Conservation (phyloP, 1,140 invertebrate genomes). For the Diorhabda carinulata region DNA sequence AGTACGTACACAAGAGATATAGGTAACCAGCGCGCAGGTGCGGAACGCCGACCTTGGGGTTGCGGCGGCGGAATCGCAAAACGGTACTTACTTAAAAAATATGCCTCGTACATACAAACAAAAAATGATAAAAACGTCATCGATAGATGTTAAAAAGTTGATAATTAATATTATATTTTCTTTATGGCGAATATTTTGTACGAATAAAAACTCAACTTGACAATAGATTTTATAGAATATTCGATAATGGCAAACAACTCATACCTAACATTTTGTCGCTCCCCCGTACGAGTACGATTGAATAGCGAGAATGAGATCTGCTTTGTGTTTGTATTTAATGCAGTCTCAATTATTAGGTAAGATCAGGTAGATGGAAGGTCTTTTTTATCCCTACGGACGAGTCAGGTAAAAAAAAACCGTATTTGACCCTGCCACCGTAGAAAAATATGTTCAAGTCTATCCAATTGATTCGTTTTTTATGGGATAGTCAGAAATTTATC, state of each 20-base stretch:
- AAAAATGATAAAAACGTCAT: no score
- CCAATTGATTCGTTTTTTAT: slow-evolving; percentile 21
- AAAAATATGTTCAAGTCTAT: slow-evolving; percentile 4
- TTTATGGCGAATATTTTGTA: neutral
- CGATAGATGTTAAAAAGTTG: no score
- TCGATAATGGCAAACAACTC: neutral
- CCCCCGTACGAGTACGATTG: neutral
- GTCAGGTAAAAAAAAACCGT: slow-evolving; percentile 18
- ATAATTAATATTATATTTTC: neutral
- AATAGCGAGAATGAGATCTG: slow-evolving; percentile 1
- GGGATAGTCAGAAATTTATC: slow-evolving; percentile 16
- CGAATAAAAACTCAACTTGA: neutral
- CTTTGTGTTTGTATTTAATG: slow-evolving; percentile 16
- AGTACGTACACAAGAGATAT: no score
- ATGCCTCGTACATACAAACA: no score
- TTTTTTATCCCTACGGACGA: slow-evolving; percentile 18
- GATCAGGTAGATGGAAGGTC: slow-evolving; percentile 19
- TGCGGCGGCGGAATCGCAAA: no score
- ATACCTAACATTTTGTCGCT: neutral
- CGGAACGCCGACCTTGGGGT: no score
- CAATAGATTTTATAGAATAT: neutral
- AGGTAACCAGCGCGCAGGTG: no score
- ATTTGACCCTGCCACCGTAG: slow-evolving; percentile 20
- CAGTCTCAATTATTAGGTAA: slow-evolving; percentile 23
- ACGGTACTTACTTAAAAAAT: no score